Base-by-base conservation (phyloP, 1,140 invertebrate genomes). In the Sitodiplosis mosellana region DNA sequence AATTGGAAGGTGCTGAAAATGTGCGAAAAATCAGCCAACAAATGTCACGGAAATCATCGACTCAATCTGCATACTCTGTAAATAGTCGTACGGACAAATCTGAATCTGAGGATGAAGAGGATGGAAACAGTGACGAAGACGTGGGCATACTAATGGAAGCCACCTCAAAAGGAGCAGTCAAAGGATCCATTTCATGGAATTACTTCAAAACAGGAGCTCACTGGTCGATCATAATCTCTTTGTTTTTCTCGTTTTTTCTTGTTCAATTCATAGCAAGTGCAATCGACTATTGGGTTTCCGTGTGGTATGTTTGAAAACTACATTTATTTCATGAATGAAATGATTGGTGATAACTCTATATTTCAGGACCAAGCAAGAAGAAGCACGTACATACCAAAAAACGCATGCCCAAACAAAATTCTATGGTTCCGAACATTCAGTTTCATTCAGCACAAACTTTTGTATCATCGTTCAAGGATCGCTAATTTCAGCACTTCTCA, bases 261-360 rank as follows among this genome's bases (percentile, higher is more conserved):
- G 64, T 67, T 21, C 71, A 73, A 59, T 49, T 57, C 0, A 53
- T 67, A 4, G 67, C 64, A 48, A 65, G 69, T 44, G 65, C 69
- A 33, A 69, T 65, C 33, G 76, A 79, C 57, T 78, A 71, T 57
- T 79, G 73, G 73, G 64, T 78, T 2, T 65, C 69, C 12, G 63
- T 66, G 48, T 80, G 76, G 77, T 33, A 38, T 5, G 15, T 12
- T n/a, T n/a, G n/a, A n/a, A n/a, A 38, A n/a, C 15, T 38, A n/a
- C n/a, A n/a, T n/a, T n/a, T n/a, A n/a, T n/a, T 38, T n/a, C 14
- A 38, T 38, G 14, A n/a, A 17, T 17, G 3, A 38, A 14, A 17
- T 5, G 15, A 38, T 38, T 38, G 15, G 14, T 34, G 14, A 34
- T 8, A 38, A 38, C 15, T n/a, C 5, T n/a, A 41, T 8, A 34